Conservation (phyloP, 2,113 vertebrate species). For the Glaucidium brasilianum region DNA sequence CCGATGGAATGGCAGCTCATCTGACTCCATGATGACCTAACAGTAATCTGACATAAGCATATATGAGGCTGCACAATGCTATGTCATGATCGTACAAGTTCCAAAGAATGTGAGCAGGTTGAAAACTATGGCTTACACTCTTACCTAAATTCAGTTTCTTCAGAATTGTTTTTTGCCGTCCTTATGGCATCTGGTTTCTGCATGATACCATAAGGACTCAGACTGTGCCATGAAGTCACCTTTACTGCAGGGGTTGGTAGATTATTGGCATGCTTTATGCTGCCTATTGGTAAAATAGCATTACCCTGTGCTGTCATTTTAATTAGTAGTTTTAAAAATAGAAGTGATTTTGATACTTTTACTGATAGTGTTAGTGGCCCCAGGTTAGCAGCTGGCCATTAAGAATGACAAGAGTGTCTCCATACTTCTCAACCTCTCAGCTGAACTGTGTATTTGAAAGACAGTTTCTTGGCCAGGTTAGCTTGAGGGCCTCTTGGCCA, state of each 20-base stretch:
- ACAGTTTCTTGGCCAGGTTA: neutral
- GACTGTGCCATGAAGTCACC: fast-evolving
- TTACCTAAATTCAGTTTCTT: neutral
- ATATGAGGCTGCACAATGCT: neutral
- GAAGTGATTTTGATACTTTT: neutral
- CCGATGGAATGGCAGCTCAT: neutral
- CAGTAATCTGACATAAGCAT: neutral
- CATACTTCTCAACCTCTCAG: neutral
- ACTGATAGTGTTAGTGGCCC: neutral
- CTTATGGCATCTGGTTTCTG: neutral
- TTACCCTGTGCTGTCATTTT: neutral
- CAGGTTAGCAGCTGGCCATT: neutral
- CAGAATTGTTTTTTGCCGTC: fast-evolving
- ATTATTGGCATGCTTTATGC: neutral
- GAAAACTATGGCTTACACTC: neutral
- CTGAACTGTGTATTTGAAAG: neutral
- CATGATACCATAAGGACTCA: fast-evolving
- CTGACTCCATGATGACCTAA: neutral
- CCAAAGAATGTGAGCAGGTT: neutral
- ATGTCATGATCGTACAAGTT: neutral
- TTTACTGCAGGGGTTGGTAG: neutral
- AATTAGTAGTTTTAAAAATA: neutral
- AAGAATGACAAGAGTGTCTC: neutral
- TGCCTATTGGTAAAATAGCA: neutral
- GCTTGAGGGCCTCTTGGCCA: neutral